Base-by-base conservation (phyloP, 2,797 vertebrate species). In the Acanthurus tractus region DNA sequence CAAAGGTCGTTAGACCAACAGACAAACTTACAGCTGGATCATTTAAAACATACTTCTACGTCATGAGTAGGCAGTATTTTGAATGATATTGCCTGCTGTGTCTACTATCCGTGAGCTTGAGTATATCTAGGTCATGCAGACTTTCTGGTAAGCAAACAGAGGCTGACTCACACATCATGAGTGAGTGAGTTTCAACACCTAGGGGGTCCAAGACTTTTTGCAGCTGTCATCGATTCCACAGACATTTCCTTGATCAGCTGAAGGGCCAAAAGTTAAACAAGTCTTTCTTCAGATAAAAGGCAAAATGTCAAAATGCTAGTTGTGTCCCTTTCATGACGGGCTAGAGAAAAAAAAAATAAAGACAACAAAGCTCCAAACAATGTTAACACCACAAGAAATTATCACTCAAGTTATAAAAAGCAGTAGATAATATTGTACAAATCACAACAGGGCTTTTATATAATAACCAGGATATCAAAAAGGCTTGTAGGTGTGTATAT, bases 391-490 rank as follows among this genome's bases (percentile, higher is more conserved):
- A 1, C 17, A 7, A 54, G 29, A 29, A 46, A 38, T 3, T 2
- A 15, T 49, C 34, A 10, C 11, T 36, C 11, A 1, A 11, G 42
- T 2, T 34, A 34, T n/a, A n/a, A 20, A 9, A 18, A 25, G 34
- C 3, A 2, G 2, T 46, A 20, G 36, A 11, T 59, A 0, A 0
- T 14, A 4, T 18, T 46, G 36, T 12, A 4, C 18, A 4, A 17
- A 14, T 22, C n/a, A 1, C 49, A 17, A 5, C 13, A 12, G 40
- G 2, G 36, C 52, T 63, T 34, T 29, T 0, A 17, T 18, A 12
- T 36, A 8, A 14, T 13, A 17, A 5, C 11, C 7, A 68, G 20
- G 2, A 0, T 6, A 23, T 95, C 81, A 95, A 1, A 94, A 9
- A 1, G 74, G 86, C 0, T 3, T 0, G 45, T 78, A 10, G 20